A percentile compares a stretch with the other conserved stretches of the same genome.
Evolutionary conservation across 2,888 invertebrate genomes (phyloP).

Genomic region (Ellobium chinense): DNA sequence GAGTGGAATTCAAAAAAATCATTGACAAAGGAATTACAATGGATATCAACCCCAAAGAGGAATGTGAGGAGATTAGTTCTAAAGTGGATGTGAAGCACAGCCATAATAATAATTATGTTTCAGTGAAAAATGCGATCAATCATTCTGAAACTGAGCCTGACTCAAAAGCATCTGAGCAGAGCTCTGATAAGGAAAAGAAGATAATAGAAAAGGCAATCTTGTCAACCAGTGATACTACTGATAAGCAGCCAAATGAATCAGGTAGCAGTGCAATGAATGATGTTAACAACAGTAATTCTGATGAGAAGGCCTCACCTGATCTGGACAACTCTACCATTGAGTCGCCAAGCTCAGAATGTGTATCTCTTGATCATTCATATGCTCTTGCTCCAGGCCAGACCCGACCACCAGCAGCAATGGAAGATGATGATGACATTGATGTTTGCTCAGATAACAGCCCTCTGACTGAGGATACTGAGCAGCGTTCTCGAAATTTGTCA

Average conservation of each 20-base stretch:
- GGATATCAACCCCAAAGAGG: not conserved
- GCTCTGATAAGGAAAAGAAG: not conserved
- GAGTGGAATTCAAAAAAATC: conserved; percentile 16
- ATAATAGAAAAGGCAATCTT: not conserved
- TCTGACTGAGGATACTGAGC: conserved; percentile 53
- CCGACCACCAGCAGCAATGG: not conserved
- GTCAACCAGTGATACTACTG: not conserved
- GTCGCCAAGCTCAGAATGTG: not conserved
- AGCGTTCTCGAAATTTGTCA: conserved; percentile 52
- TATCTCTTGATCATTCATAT: conserved; percentile 40
- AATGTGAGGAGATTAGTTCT: not conserved
- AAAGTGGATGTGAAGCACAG: not conserved
- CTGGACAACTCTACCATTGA: not conserved
- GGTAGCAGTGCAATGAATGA: not conserved
- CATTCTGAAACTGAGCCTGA: not conserved
- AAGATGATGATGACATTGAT: conserved; percentile 48
- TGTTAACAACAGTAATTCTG: not conserved
- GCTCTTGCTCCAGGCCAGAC: conserved; percentile 29
- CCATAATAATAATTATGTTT: conserved; percentile 1
- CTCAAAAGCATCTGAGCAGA: not conserved
- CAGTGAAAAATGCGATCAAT: not conserved
- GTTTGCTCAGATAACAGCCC: conserved; percentile 48
- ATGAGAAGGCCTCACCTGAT: conserved; percentile 5
- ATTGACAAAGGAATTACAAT: conserved; percentile 1
- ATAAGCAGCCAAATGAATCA: not conserved